These are phyloP conservation scores for Neolamprologus ventralis DNA, from an alignment of 2,113 vertebrate genomes.

Conservation along the genomic window DNA sequence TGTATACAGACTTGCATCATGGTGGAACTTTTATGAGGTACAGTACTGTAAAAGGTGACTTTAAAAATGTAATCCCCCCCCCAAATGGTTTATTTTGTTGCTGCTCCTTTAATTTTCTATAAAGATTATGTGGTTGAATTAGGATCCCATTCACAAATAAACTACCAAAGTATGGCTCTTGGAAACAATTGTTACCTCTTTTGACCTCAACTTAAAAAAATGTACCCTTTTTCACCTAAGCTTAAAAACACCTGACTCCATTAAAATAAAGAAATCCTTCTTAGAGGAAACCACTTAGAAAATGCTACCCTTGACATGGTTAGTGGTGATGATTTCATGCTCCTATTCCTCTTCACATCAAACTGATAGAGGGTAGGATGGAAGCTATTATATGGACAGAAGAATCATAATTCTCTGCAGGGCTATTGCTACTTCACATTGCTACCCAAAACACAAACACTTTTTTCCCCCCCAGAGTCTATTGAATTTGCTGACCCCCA, in stretches of 20 bases:
- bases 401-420: neutral
- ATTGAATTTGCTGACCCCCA: conserved; percentile 52
- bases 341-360: neutral
- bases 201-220: neutral
- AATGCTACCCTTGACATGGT: neutral
- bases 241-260: neutral
- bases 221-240: neutral
- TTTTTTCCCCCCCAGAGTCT: neutral
- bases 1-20: conserved; percentile 11
- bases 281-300: neutral
- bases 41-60: neutral
- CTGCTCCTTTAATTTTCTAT: neutral
- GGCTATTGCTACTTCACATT: conserved; percentile 24
- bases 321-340: conserved; percentile 2
- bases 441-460: conserved; percentile 31
- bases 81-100: neutral
- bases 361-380: neutral
- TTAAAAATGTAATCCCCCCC: neutral
- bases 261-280: neutral
- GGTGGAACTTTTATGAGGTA: neutral
- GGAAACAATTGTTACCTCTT: neutral
- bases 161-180: neutral
- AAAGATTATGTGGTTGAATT: neutral
- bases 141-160: neutral
- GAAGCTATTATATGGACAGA: conserved; percentile 5